Conservation (phyloP, 92 coral and sea anemone species). For the Anthopleura xanthogrammica region DNA sequence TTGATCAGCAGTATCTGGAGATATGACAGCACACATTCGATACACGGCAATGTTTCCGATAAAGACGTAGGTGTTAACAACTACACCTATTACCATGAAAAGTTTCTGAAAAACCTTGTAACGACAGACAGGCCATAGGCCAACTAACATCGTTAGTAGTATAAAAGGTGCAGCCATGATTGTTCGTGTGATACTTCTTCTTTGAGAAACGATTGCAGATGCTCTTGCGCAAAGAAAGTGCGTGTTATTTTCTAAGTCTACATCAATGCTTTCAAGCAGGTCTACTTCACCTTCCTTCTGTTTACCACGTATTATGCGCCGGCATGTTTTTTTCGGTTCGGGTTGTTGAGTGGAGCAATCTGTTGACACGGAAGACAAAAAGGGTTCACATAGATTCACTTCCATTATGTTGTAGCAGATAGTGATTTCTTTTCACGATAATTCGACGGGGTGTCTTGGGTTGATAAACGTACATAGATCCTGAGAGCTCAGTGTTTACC, state of each 20-base stretch:
- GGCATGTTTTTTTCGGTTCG: neutral
- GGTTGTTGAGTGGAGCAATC: neutral
- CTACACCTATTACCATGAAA: slow-evolving; percentile 6
- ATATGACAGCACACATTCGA: slow-evolving; percentile 15
- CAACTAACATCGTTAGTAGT: neutral
- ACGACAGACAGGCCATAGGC: slow-evolving; percentile 19
- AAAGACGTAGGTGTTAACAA: slow-evolving; percentile 15
- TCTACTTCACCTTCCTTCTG: neutral
- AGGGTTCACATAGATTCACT: neutral
- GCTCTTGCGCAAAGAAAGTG: neutral
- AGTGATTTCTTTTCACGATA: neutral
- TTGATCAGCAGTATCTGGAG: neutral
- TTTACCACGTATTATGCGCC: neutral
- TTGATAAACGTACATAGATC: neutral
- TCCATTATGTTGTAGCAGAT: neutral
- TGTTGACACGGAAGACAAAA: neutral
- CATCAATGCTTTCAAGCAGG: neutral
- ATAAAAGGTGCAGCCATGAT: slow-evolving; percentile 14
- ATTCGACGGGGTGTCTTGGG: neutral
- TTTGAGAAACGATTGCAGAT: neutral
- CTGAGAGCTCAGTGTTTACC: neutral
- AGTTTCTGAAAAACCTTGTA: neutral
- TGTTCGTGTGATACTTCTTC: neutral
- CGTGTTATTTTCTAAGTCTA: neutral
- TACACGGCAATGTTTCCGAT: slow-evolving; percentile 27